These are phyloP conservation scores for Allolobophora icterica DNA, from an alignment of 2,888 invertebrate genomes.

Conservation along the genomic window DNA sequence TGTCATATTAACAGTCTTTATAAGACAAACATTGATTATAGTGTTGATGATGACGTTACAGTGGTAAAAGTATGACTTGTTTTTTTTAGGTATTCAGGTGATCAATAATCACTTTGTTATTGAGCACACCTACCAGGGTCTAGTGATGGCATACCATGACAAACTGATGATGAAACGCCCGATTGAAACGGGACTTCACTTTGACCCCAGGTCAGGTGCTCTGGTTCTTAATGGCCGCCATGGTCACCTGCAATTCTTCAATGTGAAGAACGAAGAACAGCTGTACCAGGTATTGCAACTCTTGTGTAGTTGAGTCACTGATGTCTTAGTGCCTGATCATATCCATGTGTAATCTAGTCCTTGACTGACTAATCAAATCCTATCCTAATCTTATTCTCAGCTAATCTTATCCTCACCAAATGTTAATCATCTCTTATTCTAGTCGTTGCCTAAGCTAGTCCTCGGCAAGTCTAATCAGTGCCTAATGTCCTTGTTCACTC, in stretches of 20 bases:
- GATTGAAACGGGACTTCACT: conserved; percentile 64
- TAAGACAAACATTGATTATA: no score
- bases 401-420: neutral
- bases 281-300: conserved; percentile 76
- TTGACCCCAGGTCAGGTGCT: conserved; percentile 73
- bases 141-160: conserved; percentile 71
- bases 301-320: neutral
- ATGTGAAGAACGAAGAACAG: conserved; percentile 70
- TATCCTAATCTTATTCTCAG: no score
- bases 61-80: neutral
- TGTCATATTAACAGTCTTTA: no score
- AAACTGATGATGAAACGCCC: conserved; percentile 53
- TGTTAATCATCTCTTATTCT: no score
- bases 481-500: neutral
- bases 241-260: conserved; percentile 80
- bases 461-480: neutral
- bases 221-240: conserved; percentile 77
- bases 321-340: neutral
- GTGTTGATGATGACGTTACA: neutral
- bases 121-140: conserved; percentile 73
- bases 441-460: neutral
- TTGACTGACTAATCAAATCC: neutral
- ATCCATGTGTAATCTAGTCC: neutral
- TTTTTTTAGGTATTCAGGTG: conserved; percentile 63
- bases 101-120: conserved; percentile 66